Conservation (phyloP, 2,888 invertebrate genomes). For the Rhagophthalmus giganteus region DNA sequence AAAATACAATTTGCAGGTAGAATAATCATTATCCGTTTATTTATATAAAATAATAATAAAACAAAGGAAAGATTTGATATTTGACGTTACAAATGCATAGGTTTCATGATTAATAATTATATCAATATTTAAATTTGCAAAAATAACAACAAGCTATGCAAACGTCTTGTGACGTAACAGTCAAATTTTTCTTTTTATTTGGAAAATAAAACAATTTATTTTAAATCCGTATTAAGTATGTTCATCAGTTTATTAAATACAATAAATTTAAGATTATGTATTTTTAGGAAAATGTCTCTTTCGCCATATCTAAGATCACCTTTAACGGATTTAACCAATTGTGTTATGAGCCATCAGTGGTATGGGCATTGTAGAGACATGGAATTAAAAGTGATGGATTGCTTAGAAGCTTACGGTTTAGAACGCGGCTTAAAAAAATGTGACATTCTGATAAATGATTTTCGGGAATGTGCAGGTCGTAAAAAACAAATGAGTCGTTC, state of each 20-base stretch:
- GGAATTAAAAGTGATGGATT: conserved; percentile 74
- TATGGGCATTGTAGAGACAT: conserved; percentile 67
- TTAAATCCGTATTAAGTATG: too few relatives aligned
- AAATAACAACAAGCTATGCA: not conserved
- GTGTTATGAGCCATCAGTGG: conserved; percentile 66
- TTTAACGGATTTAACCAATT: conserved; percentile 71
- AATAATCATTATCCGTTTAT: too few relatives aligned
- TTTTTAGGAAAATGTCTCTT: conserved; percentile 58
- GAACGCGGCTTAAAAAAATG: conserved; percentile 69
- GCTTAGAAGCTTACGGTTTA: conserved; percentile 78
- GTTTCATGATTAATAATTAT: too few relatives aligned
- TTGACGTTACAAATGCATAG: too few relatives aligned
- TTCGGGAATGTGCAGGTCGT: conserved; percentile 68
- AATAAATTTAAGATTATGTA: not conserved
- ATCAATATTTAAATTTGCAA: too few relatives aligned
- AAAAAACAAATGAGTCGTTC: conserved; percentile 65
- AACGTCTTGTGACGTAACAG: not conserved
- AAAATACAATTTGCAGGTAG: too few relatives aligned
- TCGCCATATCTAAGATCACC: conserved; percentile 71
- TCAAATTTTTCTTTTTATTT: too few relatives aligned
- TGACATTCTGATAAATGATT: conserved; percentile 65
- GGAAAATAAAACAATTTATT: too few relatives aligned
- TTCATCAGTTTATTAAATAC: not conserved
- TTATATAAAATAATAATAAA: too few relatives aligned
- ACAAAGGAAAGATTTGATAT: too few relatives aligned